phyloP scores from a whole-genome alignment of 2,797 vertebrate genomes.

The Coregonus sp. region DNA sequence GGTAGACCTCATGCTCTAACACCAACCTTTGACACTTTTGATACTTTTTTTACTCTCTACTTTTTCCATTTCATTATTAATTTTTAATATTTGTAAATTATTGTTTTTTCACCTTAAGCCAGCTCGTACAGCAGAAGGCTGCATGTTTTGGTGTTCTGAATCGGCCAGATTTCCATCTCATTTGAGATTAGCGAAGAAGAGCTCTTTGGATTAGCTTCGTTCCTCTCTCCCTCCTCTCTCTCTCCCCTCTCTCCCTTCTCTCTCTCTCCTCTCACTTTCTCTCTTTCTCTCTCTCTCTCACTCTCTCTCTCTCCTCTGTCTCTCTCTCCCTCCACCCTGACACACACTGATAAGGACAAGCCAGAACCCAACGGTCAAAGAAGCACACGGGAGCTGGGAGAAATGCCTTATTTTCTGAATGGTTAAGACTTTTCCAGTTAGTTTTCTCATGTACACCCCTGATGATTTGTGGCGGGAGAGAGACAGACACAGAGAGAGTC shows the following conservation, averaged over 20 bases:
- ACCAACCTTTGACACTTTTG: no score
- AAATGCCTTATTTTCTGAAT: constrained; percentile 67
- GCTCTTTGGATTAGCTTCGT: constrained; percentile 69
- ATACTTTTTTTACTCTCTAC: constrained; percentile 8
- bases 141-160: constrained; percentile 60
- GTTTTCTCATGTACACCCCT: constrained; percentile 56
- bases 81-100: constrained; percentile 53
- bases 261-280: constrained; percentile 29
- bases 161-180: constrained; percentile 74
- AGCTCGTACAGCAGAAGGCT: constrained; percentile 48
- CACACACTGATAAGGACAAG: constrained; percentile 67
- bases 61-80: constrained; percentile 16
- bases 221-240: neutral
- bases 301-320: constrained; percentile 1
- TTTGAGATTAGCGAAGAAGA: constrained; percentile 73
- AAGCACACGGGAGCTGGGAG: constrained; percentile 57
- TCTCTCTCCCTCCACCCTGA: constrained; percentile 52
- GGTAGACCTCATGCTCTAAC: no score
- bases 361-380: constrained; percentile 51
- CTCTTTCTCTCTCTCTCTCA: constrained; percentile 12
- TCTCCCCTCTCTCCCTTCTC: neutral
- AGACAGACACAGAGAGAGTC: neutral
- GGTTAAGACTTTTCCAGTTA: constrained; percentile 57
- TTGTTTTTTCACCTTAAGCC: constrained; percentile 47
- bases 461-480: constrained; percentile 58